Evolutionary conservation across 1,140 invertebrate genomes (phyloP).

Genomic region (Bradysia coprophila): DNA sequence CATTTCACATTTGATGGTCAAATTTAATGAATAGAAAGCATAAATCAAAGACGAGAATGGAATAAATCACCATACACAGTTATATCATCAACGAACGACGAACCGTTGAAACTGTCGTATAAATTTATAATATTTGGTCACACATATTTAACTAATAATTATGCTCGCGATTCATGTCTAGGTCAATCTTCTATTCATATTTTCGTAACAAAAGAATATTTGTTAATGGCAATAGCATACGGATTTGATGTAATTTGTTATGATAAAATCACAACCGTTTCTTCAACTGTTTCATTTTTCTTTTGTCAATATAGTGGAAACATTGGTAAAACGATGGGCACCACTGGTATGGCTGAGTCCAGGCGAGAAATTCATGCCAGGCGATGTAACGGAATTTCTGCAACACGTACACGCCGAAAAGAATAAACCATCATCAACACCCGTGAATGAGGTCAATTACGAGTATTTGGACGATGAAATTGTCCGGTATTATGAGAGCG

Average conservation of each 20-base stretch:
- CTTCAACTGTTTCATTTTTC: not conserved
- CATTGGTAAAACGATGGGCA: not conserved
- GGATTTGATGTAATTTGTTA: not conserved
- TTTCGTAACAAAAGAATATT: too few relatives aligned
- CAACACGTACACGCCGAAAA: slow-evolving; percentile 29
- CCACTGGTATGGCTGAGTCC: slow-evolving; percentile 38
- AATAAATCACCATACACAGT: too few relatives aligned
- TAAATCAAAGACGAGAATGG: too few relatives aligned
- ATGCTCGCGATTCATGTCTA: too few relatives aligned
- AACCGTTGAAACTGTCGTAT: too few relatives aligned
- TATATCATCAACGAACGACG: too few relatives aligned
- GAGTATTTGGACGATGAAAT: slow-evolving; percentile 4
- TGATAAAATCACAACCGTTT: not conserved
- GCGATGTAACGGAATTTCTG: slow-evolving; percentile 37
- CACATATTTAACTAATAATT: too few relatives aligned
- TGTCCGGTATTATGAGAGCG: slow-evolving; percentile 3
- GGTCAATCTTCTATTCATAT: too few relatives aligned
- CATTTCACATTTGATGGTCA: too few relatives aligned
- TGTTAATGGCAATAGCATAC: too few relatives aligned
- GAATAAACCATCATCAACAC: not conserved
- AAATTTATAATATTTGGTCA: too few relatives aligned
- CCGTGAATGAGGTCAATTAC: slow-evolving; percentile 5
- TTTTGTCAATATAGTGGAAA: not conserved
- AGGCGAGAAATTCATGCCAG: slow-evolving; percentile 38
- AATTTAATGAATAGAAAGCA: too few relatives aligned